A percentile compares a stretch with the other conserved stretches of the same genome.
These are phyloP conservation scores for Hoplostethus mediterraneus DNA, from an alignment of 2,797 vertebrate species.

Conservation along the genomic window DNA sequence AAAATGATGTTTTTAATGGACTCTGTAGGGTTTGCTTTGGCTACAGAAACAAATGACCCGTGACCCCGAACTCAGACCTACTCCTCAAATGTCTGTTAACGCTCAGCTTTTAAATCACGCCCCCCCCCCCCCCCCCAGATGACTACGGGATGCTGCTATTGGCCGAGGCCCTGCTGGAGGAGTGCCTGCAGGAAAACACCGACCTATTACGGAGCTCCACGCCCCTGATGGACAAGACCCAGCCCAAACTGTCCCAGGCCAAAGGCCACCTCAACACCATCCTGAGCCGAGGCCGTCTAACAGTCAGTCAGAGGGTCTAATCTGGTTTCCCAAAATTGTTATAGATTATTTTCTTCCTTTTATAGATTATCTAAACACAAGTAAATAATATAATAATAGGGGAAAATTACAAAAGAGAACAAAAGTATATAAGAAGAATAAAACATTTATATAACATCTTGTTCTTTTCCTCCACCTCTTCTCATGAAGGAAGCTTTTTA, in stretches of 20 bases:
- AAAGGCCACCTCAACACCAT: slow-evolving; percentile 89
- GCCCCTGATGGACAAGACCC: slow-evolving; percentile 88
- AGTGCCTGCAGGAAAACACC: slow-evolving; percentile 91
- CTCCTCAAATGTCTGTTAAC: slow-evolving; percentile 2
- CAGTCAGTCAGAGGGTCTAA: slow-evolving; percentile 82
- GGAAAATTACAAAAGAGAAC: too few species aligned
- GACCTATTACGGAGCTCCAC: slow-evolving; percentile 86
- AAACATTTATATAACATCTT: neutral
- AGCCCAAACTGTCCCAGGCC: slow-evolving; percentile 87
- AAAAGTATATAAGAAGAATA: too few species aligned
- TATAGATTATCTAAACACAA: neutral
- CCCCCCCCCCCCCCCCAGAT: slow-evolving; percentile 83
- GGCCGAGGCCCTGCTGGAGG: slow-evolving; percentile 92
- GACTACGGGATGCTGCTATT: slow-evolving; percentile 91
- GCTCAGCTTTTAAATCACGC: slow-evolving; percentile 16
- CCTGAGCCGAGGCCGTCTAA: slow-evolving; percentile 90
- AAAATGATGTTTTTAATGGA: slow-evolving; percentile 52
- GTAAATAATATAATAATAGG: too few species aligned
- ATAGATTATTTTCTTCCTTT: neutral
- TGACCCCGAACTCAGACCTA: slow-evolving; percentile 32
- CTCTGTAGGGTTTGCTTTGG: slow-evolving; percentile 57
- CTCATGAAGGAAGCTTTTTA: too few species aligned
- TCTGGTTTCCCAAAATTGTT: neutral
- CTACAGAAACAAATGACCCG: slow-evolving; percentile 47
- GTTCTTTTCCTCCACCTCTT: too few species aligned